Evolutionary conservation across 1,140 invertebrate species (phyloP), one percentile per base, ranked within the genome.

Genomic region (Pinna nobilis): DNA sequence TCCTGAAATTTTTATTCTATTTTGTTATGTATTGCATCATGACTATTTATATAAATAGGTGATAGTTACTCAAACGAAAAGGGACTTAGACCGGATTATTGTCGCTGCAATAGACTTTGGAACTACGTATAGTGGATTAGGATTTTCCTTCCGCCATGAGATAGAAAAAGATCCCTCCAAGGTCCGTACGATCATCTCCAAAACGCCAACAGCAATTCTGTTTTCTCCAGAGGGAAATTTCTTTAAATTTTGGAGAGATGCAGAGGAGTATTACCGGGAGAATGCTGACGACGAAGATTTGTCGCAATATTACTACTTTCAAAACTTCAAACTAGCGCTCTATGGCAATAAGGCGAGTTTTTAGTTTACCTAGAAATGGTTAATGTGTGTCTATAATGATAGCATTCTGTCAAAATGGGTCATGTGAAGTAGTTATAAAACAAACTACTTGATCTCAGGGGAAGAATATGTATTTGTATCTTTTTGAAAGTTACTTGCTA

Each of bases 251-350:
- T 33, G 59, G 2, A 41, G 44, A n/a, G 59, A 63, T 15, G 59
- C 59, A 2, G 59, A 63, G 13, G 28, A 44, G 5, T 25, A 63
- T 9, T 63, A 63, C 37, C 39, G 28, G 5, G 37, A 63, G 9
- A 18, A 5, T 13, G 18, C 30, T 7, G 23, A n/a, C 6, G 59
- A 63, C 11, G 35, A 63, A 15, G 59, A 63, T 20, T 25, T 33
- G 1, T 25, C 39, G 35, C 28, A 63, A 41, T 63, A 35, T 23
- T 63, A 37, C 20, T 63, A 41, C 9, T 63, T 63, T 37, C 35
- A 63, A 25, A 41, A 63, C 20, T 63, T 63, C 23, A 63, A 63
- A 25, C 39, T 63, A 37, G 44, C 18, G 35, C 59, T 63, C 7
- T 63, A 63, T 30, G 28, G 30, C n/a, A 23, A 63, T 6, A 39